Percentiles rank a stretch among this genome's conserved stretches.
Evolutionary conservation across 2,113 vertebrate genomes (phyloP).

Genomic region (Ceyx margarethae): DNA sequence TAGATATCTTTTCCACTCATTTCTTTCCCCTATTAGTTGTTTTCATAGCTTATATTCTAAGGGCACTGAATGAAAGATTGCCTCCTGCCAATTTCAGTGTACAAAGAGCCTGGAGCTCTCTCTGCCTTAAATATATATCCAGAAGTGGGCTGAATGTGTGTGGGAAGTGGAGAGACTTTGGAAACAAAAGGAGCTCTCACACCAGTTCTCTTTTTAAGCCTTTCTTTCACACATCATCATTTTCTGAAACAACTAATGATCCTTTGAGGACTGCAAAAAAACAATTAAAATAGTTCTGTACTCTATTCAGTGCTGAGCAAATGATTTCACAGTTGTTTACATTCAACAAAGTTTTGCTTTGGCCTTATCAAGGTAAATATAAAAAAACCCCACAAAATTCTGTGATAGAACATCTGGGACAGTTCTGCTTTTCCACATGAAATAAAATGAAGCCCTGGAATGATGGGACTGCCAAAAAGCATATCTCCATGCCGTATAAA

Average conservation of each 20-base stretch:
- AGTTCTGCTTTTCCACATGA: conserved; percentile 5
- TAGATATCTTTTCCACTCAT: background rate
- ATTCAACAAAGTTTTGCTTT: background rate
- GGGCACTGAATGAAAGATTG: conserved; percentile 13
- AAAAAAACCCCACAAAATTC: background rate
- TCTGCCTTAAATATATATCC: conserved; percentile 13
- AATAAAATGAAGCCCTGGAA: background rate
- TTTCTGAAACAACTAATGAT: background rate
- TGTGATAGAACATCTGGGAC: background rate
- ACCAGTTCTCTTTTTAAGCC: background rate
- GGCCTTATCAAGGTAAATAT: background rate
- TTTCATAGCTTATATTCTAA: conserved; percentile 14
- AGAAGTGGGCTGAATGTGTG: background rate
- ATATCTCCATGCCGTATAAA: background rate
- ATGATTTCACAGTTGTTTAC: background rate
- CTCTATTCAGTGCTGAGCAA: background rate
- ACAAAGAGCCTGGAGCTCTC: conserved; percentile 23
- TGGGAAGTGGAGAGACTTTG: background rate
- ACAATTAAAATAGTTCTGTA: background rate
- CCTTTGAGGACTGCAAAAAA: background rate
- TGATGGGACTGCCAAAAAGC: background rate
- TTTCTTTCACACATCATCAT: background rate
- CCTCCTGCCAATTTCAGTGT: background rate
- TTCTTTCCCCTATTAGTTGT: conserved; percentile 12
- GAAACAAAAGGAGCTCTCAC: conserved; percentile 4